These are phyloP conservation scores for Paguma larvata DNA, from an alignment of 2,797 vertebrate genomes.

Conservation along the genomic window DNA sequence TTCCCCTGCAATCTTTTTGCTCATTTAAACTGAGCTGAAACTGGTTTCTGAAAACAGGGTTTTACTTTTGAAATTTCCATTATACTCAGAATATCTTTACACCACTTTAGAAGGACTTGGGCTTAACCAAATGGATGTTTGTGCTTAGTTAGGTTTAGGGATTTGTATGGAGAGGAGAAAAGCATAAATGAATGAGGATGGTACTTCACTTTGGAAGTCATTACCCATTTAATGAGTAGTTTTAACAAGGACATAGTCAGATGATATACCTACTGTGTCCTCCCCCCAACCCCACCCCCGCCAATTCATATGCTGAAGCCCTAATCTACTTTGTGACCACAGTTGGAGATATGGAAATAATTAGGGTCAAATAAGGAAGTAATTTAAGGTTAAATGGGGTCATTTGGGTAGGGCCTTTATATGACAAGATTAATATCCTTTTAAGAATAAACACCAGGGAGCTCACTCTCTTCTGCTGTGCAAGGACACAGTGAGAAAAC, in stretches of 20 bases:
- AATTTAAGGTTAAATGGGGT: conserved; percentile 17
- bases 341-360: conserved; percentile 25
- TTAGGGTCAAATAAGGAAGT: neutral
- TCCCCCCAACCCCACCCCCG: neutral
- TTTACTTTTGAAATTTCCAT: conserved; percentile 52
- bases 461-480: neutral
- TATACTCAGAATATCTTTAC: conserved; percentile 38
- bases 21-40: neutral
- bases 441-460: conserved; percentile 50
- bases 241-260: conserved; percentile 38
- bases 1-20: conserved; percentile 26
- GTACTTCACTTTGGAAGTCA: conserved; percentile 8
- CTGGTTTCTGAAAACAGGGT: conserved; percentile 55
- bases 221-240: neutral
- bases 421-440: conserved; percentile 31
- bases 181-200: neutral
- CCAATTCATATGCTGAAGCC: conserved; percentile 11
- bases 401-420: neutral
- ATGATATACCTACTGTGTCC: neutral
- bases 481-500: neutral
- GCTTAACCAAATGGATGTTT: neutral
- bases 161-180: neutral
- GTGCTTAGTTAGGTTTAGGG: neutral
- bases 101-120: neutral
- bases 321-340: neutral